A percentile compares a stretch with the other conserved stretches of the same genome.
Evolutionary conservation across 2,113 vertebrate species (phyloP).

Genomic region (Oenanthe melanoleuca): DNA sequence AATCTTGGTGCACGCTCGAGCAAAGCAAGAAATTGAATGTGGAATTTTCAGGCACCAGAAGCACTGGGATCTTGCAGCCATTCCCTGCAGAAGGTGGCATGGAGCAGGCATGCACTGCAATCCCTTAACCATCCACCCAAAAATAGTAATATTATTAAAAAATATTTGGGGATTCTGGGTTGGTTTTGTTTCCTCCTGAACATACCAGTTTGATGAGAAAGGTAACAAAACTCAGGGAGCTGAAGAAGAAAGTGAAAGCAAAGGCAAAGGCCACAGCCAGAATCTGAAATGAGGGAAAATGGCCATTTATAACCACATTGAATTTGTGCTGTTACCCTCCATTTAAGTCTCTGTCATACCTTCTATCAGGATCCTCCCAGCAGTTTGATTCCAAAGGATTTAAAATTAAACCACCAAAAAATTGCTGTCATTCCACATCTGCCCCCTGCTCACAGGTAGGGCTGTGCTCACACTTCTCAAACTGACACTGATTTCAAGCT

Average conservation of each 20-base stretch:
- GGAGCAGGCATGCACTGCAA: accelerated
- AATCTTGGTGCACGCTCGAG: not conserved
- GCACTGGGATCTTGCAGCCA: not conserved
- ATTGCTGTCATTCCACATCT: not conserved
- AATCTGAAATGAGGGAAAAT: not conserved
- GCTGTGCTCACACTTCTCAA: not conserved
- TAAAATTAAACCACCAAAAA: not conserved
- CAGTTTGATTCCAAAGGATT: not conserved
- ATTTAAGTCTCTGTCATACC: not conserved
- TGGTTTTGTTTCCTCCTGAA: not conserved
- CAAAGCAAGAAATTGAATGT: not conserved
- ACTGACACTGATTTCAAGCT: not conserved
- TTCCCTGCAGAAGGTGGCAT: not conserved
- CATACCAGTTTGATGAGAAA: not conserved
- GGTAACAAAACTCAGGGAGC: not conserved
- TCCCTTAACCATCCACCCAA: not conserved
- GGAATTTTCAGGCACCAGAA: not conserved
- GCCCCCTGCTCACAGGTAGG: not conserved
- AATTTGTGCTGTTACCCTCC: not conserved
- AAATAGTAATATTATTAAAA: not conserved
- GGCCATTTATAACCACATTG: not conserved
- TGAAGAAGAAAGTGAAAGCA: not conserved
- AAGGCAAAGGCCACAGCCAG: not conserved
- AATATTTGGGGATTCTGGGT: not conserved
- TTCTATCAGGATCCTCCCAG: not conserved